These are phyloP conservation scores for Merodon equestris DNA, from an alignment of 2,888 invertebrate genomes.

Conservation along the genomic window DNA sequence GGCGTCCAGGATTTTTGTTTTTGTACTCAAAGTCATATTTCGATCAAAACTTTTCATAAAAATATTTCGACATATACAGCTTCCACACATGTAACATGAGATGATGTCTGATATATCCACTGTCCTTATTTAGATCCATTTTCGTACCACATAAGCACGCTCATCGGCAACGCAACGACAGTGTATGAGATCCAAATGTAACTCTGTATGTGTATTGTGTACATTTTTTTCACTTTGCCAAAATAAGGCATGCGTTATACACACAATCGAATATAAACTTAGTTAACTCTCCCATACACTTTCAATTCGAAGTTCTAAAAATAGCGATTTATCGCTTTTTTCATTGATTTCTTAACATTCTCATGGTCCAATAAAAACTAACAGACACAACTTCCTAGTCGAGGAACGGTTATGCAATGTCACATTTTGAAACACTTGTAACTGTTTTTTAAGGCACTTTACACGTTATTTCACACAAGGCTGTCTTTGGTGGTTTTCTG, in stretches of 20 bases:
- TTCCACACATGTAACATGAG: constrained; percentile 56
- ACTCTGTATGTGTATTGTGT: background rate
- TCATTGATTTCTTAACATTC: too few species aligned
- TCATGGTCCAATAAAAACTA: too few species aligned
- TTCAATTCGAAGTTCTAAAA: constrained; percentile 44
- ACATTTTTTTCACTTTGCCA: constrained; percentile 72
- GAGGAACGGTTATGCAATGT: constrained; percentile 38
- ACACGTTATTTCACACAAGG: constrained; percentile 51
- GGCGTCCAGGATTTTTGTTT: too few species aligned
- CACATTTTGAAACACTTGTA: constrained; percentile 41
- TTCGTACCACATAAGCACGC: constrained; percentile 15
- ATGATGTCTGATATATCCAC: constrained; percentile 37
- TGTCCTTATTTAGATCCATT: constrained; percentile 63
- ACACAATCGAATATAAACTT: constrained; percentile 11
- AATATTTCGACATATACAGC: background rate
- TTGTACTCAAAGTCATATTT: too few species aligned
- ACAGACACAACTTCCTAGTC: too few species aligned
- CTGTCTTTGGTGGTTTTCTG: constrained; percentile 21
- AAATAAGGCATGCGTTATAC: constrained; percentile 75
- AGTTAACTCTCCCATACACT: constrained; percentile 10
- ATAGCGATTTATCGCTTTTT: constrained; percentile 26
- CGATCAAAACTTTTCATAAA: background rate
- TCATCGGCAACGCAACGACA: constrained; percentile 13
- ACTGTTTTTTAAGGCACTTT: constrained; percentile 38
- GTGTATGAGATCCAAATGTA: constrained; percentile 13